A percentile compares a stretch with the other conserved stretches of the same genome.
Conservation (phyloP, 2,113 vertebrate species). For the Semicossyphus pulcher region DNA sequence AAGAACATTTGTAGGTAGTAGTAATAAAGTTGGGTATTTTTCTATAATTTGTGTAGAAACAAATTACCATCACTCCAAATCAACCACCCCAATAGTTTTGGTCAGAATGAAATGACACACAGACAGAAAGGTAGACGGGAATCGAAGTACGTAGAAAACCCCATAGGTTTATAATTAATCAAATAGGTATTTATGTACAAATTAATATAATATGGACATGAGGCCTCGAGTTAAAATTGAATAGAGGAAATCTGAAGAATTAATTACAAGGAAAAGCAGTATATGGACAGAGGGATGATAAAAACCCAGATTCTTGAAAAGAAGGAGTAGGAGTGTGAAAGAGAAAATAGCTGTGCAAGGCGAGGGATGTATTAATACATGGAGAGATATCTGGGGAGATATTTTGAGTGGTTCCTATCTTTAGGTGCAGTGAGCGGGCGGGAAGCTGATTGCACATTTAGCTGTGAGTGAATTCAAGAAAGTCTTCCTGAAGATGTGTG, state of each 20-base stretch:
- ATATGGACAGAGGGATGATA: neutral
- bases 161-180: no score
- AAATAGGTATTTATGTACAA: no score
- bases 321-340: slow-evolving; percentile 26
- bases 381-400: slow-evolving; percentile 10
- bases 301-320: slow-evolving; percentile 16
- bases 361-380: slow-evolving; percentile 27
- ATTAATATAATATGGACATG: no score
- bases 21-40: no score
- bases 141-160: no score
- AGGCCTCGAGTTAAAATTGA: no score
- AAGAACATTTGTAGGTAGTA: no score
- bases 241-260: neutral
- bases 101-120: no score
- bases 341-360: slow-evolving; percentile 19
- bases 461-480: neutral
- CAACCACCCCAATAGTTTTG: no score
- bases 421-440: slow-evolving; percentile 8
- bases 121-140: no score
- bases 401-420: slow-evolving; percentile 28
- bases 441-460: slow-evolving; percentile 12
- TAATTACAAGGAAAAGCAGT: neutral
- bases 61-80: no score
- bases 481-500: neutral
- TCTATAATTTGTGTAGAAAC: no score